phyloP scores from a whole-genome alignment of 2,113 vertebrate species.

The Phainopepla nitens region DNA sequence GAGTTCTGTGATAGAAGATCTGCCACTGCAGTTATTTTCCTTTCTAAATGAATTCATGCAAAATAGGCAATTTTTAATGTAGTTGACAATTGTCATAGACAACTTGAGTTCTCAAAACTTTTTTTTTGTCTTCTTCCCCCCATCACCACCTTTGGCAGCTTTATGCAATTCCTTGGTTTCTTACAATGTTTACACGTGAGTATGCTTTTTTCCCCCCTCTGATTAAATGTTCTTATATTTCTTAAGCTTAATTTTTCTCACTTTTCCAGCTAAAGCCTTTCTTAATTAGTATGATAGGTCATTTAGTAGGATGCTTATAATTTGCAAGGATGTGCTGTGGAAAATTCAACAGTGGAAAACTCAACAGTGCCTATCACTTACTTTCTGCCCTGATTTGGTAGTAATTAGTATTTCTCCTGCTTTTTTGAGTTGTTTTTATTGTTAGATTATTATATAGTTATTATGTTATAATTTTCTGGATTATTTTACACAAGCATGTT shows the following conservation, averaged over 20 bases:
- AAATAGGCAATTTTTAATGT: background rate
- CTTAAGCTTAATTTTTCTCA: background rate
- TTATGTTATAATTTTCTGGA: background rate
- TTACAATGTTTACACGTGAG: constrained; percentile 99
- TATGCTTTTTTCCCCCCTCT: constrained; percentile 36
- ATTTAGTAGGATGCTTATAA: background rate
- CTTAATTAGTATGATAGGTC: background rate
- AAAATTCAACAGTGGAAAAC: background rate
- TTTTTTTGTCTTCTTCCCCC: background rate
- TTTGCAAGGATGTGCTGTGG: background rate
- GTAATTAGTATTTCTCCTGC: background rate
- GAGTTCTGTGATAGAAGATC: background rate
- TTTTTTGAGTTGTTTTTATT: background rate
- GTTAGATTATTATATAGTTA: background rate
- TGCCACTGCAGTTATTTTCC: background rate
- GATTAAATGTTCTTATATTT: background rate
- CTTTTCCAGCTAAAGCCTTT: background rate
- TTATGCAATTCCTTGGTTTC: constrained; percentile 98
- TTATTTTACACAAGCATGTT: background rate
- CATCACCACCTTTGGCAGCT: constrained; percentile 73
- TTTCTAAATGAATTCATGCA: background rate
- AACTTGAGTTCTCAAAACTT: background rate
- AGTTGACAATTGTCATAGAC: background rate
- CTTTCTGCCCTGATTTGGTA: background rate
- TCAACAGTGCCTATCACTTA: background rate